Evolutionary conservation across 2,797 vertebrate species (phyloP).

Genomic region (Chaenodraco wilsoni): DNA sequence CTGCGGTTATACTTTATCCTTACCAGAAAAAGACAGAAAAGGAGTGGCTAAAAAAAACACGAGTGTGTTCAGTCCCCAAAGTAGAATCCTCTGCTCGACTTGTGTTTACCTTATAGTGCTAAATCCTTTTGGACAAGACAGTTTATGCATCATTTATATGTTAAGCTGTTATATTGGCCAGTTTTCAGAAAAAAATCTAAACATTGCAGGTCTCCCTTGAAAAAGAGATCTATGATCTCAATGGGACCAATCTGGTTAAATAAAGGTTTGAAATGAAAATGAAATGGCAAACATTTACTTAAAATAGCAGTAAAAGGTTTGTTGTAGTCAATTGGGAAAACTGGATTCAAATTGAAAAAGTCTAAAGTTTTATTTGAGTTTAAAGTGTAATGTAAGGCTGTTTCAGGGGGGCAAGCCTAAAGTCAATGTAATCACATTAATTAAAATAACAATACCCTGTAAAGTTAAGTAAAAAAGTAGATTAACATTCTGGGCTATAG

Average conservation of each 20-base stretch:
- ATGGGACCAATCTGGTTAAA: no score
- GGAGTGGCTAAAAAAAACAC: not conserved
- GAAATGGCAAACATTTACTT: no score
- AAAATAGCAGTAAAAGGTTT: not conserved
- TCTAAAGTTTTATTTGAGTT: no score
- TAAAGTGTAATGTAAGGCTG: not conserved
- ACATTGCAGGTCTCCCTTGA: no score
- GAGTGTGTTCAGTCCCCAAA: not conserved
- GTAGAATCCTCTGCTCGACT: not conserved
- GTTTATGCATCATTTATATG: conserved; percentile 11
- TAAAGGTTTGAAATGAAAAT: no score
- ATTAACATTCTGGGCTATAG: conserved; percentile 12
- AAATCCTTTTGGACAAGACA: not conserved
- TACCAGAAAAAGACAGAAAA: no score
- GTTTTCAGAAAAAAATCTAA: not conserved
- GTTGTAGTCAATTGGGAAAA: not conserved
- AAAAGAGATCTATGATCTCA: no score
- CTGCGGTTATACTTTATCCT: no score
- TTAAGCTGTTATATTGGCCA: conserved; percentile 5
- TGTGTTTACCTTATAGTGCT: not conserved
- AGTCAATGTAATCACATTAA: conserved; percentile 14
- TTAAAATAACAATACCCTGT: conserved; percentile 27
- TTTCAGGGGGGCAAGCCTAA: conserved; percentile 2
- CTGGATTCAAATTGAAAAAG: not conserved
- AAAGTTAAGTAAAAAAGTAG: conserved; percentile 2